Evolutionary conservation across 2,113 vertebrate species (phyloP).

Genomic region (Hippopotamus amphibius): DNA sequence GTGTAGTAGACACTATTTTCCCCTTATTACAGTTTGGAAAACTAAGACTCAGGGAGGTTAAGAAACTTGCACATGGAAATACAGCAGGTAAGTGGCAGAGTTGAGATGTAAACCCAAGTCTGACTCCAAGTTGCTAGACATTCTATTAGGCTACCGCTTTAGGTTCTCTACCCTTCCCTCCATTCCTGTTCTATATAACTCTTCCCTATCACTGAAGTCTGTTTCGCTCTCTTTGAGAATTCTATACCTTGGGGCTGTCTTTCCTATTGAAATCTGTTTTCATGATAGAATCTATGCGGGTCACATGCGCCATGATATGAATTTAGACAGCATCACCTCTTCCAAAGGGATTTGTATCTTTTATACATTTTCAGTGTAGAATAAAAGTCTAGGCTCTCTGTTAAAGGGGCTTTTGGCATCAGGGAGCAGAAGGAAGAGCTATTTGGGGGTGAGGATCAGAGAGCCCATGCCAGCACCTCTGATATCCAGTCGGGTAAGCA

Average conservation of each 20-base stretch:
- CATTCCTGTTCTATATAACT: not conserved
- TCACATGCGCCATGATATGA: not conserved
- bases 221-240: constrained; percentile 24
- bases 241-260: not conserved
- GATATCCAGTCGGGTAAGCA: not conserved
- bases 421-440: not conserved
- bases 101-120: not conserved
- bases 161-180: not conserved
- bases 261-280: constrained; percentile 3
- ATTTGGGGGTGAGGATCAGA: not conserved
- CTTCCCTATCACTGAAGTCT: not conserved
- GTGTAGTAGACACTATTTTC: constrained; percentile 6
- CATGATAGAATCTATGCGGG: not conserved
- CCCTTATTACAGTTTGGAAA: not conserved
- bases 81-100: not conserved
- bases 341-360: constrained; percentile 24
- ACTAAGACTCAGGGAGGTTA: not conserved
- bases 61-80: not conserved
- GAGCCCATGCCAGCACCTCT: not conserved
- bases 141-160: not conserved
- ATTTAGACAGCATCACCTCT: constrained; percentile 30
- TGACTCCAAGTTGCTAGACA: not conserved
- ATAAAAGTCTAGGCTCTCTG: constrained; percentile 11
- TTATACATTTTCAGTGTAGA: not conserved
- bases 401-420: not conserved